Evolutionary conservation across 2,888 invertebrate genomes (phyloP), one percentile per base, ranked within the genome.

Genomic region (Rotaria macrura): DNA sequence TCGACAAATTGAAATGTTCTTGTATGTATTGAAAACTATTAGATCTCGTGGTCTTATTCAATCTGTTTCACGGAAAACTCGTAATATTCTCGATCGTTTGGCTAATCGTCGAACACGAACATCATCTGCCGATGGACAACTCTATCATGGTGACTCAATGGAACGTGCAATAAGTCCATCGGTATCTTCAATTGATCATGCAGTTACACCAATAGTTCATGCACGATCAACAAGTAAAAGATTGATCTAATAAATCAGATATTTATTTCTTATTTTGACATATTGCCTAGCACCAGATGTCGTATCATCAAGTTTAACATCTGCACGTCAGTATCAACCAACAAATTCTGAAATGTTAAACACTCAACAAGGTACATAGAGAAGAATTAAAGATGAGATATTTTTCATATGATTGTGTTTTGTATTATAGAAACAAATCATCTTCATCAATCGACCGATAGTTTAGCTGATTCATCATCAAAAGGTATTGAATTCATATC

Each of bases 71-170:
- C 74, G 74, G 12, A 74, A 74, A 74, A 74, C 74, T 10, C 74
- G 74, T 7, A 40, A 74, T 74, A 74, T 74, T 40, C 74, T 74
- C 29, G 74, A 74, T 74, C 74, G 74, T 34, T 74, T 74, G 74
- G 74, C 74, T 20, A 74, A 74, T 74, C 38, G 74, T 40, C 74
- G 74, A 12, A 23, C 40, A 40, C 74, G 74, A 17, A 74, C 74
- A 74, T 74, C 74, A 40, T 74, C 74, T 6, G 74, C 74, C 40
- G 74, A 74, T 74, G 38, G 74, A 10, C 74, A 74, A 25, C 40
- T 74, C 2, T 74, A 74, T 40, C 38, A 17, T 40, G 74, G 74
- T 40, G 74, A 74, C 25, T 38, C 38, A 10, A 40, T 29, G 23
- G 40, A 40, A 40, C 74, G 74, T 5, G 74, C 74, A 40, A 57